These are phyloP conservation scores for Pluvianellus socialis DNA, from an alignment of 2,113 vertebrate genomes.

Conservation along the genomic window DNA sequence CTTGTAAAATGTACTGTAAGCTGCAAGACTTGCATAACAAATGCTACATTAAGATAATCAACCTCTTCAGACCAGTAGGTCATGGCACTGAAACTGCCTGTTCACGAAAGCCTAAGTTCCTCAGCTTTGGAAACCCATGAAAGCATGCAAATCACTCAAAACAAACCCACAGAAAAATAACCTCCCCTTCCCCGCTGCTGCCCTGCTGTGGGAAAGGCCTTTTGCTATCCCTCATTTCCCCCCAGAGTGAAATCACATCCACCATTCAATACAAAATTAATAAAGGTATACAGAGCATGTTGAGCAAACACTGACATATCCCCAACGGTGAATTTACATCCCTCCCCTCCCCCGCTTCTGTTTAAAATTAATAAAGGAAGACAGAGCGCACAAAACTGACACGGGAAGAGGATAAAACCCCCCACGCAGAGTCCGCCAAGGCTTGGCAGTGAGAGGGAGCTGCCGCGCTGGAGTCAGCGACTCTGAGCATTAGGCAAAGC, in stretches of 20 bases:
- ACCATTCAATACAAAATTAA: slow-evolving; percentile 58
- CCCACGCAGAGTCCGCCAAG: background rate
- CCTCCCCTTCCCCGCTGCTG: background rate
- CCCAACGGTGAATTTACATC: slow-evolving; percentile 43
- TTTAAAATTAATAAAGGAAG: slow-evolving; percentile 62
- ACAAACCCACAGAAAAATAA: background rate
- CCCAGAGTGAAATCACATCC: background rate
- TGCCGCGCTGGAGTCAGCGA: rapidly evolving
- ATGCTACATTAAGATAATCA: background rate
- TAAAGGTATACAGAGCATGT: slow-evolving; percentile 49
- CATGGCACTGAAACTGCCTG: background rate
- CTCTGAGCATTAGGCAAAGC: background rate
- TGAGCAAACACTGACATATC: slow-evolving; percentile 50
- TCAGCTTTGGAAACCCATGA: background rate
- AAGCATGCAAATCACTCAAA: background rate
- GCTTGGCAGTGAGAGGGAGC: background rate
- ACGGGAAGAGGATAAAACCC: background rate
- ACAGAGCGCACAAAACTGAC: background rate
- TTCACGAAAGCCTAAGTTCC: background rate
- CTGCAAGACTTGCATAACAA: background rate
- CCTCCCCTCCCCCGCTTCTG: background rate
- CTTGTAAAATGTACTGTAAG: background rate
- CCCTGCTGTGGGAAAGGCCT: slow-evolving; percentile 26
- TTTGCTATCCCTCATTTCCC: background rate
- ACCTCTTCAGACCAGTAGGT: background rate